phyloP scores from a whole-genome alignment of 1,140 invertebrate genomes.

The Lysiphlebus fabarum region DNA sequence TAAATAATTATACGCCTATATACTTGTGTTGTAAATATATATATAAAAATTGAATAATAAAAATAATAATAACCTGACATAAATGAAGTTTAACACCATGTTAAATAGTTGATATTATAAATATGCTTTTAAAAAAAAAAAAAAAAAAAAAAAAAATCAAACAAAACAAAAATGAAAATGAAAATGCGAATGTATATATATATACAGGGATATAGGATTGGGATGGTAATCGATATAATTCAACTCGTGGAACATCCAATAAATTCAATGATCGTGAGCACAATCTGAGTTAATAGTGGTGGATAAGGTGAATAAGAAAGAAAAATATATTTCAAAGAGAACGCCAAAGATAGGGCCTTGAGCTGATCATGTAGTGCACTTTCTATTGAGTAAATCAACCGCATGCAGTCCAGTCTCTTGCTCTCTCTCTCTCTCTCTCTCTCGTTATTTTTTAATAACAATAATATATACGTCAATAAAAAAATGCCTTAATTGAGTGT shows the following conservation, averaged over 20 bases:
- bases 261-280: slow-evolving; percentile 26
- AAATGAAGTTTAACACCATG: slow-evolving; percentile 9
- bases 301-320: no score
- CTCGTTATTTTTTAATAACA: neutral
- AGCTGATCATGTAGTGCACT: slow-evolving; percentile 40
- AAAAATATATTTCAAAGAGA: no score
- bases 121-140: neutral
- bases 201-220: no score
- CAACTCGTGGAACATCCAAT: slow-evolving; percentile 13
- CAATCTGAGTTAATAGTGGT: slow-evolving; percentile 31
- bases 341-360: neutral
- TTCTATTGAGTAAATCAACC: slow-evolving; percentile 46
- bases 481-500: slow-evolving; percentile 44
- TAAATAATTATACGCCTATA: no score
- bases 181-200: no score
- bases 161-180: neutral
- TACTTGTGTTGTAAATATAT: no score
- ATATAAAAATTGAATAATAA: neutral
- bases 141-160: neutral
- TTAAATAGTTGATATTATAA: slow-evolving; percentile 4
- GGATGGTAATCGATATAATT: slow-evolving; percentile 17
- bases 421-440: no score
- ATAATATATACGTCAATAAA: slow-evolving; percentile 37
- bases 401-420: slow-evolving; percentile 18
- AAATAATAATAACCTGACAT: slow-evolving; percentile 7